Conservation (phyloP, 2,797 vertebrate species). For the Malacoraja senta region DNA sequence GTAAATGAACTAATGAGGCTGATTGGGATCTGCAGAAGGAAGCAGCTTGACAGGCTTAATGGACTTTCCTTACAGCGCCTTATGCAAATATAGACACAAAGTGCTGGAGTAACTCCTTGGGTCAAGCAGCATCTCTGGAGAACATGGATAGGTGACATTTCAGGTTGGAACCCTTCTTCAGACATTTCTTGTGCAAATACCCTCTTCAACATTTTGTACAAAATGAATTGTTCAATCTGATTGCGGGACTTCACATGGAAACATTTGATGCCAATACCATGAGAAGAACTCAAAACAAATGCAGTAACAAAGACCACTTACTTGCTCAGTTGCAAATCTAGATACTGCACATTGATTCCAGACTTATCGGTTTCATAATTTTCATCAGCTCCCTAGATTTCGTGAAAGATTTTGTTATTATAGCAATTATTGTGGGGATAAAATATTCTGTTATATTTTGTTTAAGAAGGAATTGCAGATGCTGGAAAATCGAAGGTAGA, state of each 20-base stretch:
- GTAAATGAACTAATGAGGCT: background rate
- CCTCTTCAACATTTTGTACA: background rate
- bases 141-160: no score
- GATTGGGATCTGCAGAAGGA: background rate
- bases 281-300: background rate
- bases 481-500: no score
- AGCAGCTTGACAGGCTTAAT: background rate
- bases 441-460: background rate
- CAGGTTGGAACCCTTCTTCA: no score
- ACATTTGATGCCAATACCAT: background rate
- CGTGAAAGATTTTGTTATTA: background rate
- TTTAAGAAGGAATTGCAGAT: no score
- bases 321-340: conserved; percentile 82
- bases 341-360: conserved; percentile 71
- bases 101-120: background rate
- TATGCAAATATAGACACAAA: no score
- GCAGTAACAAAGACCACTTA: conserved; percentile 55
- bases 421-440: background rate
- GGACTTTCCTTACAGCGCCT: no score
- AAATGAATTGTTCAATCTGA: no score
- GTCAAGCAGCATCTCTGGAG: no score
- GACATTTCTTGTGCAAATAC: background rate
- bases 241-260: background rate
- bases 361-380: conserved; percentile 85
- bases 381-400: conserved; percentile 78